Base-by-base conservation (phyloP, 2,113 vertebrate genomes). In the Engraulis encrasicolus region DNA sequence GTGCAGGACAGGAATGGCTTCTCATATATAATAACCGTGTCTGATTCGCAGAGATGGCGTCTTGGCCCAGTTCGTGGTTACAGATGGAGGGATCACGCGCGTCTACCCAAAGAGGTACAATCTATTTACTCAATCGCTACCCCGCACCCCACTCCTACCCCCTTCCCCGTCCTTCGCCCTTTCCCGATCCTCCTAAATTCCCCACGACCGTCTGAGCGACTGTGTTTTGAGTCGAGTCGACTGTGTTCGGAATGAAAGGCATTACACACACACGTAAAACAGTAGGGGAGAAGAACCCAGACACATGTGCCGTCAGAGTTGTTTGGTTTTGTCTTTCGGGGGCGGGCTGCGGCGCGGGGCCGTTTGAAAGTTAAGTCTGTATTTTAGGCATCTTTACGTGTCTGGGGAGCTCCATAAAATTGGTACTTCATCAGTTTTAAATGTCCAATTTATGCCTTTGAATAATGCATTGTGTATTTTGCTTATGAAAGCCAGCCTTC, bases 211-310 rank as follows among this genome's bases (percentile, higher is more conserved):
- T 31, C 11, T 31, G 61, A 71, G 61, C 61, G 61, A 71, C 27
- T 34, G 61, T 34, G 61, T 71, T 71, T 3, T 34, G 61, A 71
- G 61, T 71, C 23, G n/a, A n/a, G n/a, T n/a, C n/a, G n/a, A n/a
- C n/a, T n/a, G n/a, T n/a, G n/a, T n/a, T n/a, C n/a, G 31, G 61
- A 34, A 71, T 71, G 17, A 34, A 71, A 71, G 11, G 34, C 61
- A 15, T 71, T 34, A 71, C 61, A 71, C 61, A 71, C 61, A 34
- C 61, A 71, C 23, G 61, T 71, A 71, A 71, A 71, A 71, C 61
- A 71, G 61, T 71, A 34, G 61, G 61, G 61, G 61, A 71, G 61
- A 71, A 4, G 27, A 27, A 71, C 34, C 11, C 61, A 71, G 61
- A 34, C 61, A 71, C 61, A 71, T 71, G 23, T 34, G 23, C 61